Conservation (phyloP, 2,797 vertebrate species). For the Miichthys miiuy region DNA sequence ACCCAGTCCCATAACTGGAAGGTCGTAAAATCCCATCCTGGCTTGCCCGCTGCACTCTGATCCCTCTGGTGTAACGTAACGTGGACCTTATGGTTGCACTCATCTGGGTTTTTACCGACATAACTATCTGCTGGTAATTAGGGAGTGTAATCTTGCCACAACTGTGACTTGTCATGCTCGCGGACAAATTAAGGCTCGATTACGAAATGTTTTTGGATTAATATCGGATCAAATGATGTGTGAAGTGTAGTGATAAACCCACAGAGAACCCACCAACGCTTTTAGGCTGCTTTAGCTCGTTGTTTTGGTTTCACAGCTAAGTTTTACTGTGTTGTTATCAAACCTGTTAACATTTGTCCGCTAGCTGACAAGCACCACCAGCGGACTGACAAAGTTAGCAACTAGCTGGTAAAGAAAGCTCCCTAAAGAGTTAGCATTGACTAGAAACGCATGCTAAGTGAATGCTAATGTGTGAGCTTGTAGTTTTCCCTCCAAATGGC, state of each 20-base stretch:
- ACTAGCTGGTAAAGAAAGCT: background rate
- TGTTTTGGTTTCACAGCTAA: background rate
- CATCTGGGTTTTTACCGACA: slow-evolving; percentile 21
- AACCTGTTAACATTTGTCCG: background rate
- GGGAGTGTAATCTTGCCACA: slow-evolving; percentile 35
- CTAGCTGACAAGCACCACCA: background rate
- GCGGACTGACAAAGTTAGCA: too few species aligned
- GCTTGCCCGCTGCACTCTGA: slow-evolving; percentile 38
- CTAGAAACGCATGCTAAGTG: too few species aligned
- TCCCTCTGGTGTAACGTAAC: slow-evolving; percentile 39
- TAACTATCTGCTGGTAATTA: slow-evolving; percentile 26
- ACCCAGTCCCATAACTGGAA: slow-evolving; percentile 50
- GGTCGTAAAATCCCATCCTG: slow-evolving; percentile 57
- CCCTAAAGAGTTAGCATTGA: too few species aligned
- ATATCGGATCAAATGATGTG: background rate
- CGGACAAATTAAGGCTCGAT: slow-evolving; percentile 15
- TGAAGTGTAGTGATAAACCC: background rate
- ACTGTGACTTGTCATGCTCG: background rate
- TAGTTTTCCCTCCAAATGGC: too few species aligned
- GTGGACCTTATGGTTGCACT: slow-evolving; percentile 37
- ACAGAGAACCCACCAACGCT: background rate
- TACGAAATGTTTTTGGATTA: background rate
- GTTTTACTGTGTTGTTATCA: background rate
- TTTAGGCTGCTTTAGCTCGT: background rate
- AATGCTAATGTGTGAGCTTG: too few species aligned